phyloP scores from a whole-genome alignment of 2,888 invertebrate genomes.

The Hemaris fuciformis region DNA sequence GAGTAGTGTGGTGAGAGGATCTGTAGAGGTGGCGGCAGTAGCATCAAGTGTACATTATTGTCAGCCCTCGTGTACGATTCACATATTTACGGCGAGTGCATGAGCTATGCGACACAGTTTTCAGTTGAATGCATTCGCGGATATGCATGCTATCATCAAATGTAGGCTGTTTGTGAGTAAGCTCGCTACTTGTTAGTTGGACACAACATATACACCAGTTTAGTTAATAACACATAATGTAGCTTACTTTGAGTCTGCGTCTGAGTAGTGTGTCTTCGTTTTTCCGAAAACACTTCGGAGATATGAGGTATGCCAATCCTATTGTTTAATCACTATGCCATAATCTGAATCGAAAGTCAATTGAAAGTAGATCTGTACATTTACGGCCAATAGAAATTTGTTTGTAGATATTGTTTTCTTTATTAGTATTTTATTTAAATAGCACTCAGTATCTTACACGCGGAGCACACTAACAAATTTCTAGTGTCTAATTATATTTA shows the following conservation, averaged over 20 bases:
- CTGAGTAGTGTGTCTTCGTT: slow-evolving; percentile 33
- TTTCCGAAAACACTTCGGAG: neutral
- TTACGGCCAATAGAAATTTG: too few species aligned
- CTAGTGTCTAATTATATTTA: too few species aligned
- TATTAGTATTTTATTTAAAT: neutral
- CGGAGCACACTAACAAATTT: too few species aligned
- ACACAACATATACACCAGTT: slow-evolving; percentile 55
- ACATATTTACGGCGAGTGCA: slow-evolving; percentile 30
- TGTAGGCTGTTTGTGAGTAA: slow-evolving; percentile 66
- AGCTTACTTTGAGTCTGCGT: slow-evolving; percentile 51
- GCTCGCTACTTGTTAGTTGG: slow-evolving; percentile 69
- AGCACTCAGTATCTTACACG: neutral
- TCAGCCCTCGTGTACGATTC: slow-evolving; percentile 21
- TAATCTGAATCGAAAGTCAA: neutral
- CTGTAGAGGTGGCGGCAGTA: slow-evolving; percentile 51
- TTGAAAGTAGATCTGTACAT: too few species aligned
- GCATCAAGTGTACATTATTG: slow-evolving; percentile 41
- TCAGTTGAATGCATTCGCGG: slow-evolving; percentile 35
- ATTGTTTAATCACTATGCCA: neutral
- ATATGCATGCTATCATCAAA: slow-evolving; percentile 62
- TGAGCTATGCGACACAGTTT: slow-evolving; percentile 47
- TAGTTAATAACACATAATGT: slow-evolving; percentile 40
- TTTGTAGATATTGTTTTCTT: too few species aligned
- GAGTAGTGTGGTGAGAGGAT: slow-evolving; percentile 59
- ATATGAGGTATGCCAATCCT: neutral